Evolutionary conservation across 1,140 invertebrate genomes (phyloP).

Genomic region (Drosophila lacertosa): DNA sequence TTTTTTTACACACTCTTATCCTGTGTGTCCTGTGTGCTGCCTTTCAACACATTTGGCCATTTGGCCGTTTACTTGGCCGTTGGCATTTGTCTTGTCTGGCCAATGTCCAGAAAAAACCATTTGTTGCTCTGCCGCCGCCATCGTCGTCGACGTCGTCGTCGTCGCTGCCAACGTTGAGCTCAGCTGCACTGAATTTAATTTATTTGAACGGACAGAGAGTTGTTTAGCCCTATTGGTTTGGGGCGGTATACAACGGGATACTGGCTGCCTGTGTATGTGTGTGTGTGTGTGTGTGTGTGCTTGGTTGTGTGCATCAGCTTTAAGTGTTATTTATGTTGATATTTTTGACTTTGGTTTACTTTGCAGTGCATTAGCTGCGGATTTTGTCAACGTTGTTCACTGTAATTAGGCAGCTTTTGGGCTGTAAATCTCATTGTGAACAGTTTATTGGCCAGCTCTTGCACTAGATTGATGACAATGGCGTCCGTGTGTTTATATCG

Average conservation of each 20-base stretch:
- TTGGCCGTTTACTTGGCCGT: slow-evolving; percentile 59
- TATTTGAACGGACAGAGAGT: slow-evolving; percentile 62
- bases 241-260: background rate
- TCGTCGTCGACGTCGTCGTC: slow-evolving; percentile 10
- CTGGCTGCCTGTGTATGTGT: background rate
- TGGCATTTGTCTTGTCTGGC: slow-evolving; percentile 80
- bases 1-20: slow-evolving; percentile 13
- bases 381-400: slow-evolving; percentile 52
- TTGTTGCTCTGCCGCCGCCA: slow-evolving; percentile 61
- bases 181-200: slow-evolving; percentile 78
- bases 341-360: slow-evolving; percentile 78
- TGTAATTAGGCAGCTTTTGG: slow-evolving; percentile 74
- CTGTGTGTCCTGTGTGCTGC: slow-evolving; percentile 26
- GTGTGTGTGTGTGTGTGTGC: slow-evolving; percentile 5
- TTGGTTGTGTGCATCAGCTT: slow-evolving; percentile 26
- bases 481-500: background rate
- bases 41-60: slow-evolving; percentile 78
- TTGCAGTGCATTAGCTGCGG: slow-evolving; percentile 70
- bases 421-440: slow-evolving; percentile 45
- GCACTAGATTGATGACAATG: slow-evolving; percentile 37
- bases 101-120: slow-evolving; percentile 71
- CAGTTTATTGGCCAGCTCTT: slow-evolving; percentile 40
- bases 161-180: slow-evolving; percentile 38
- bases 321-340: slow-evolving; percentile 79
- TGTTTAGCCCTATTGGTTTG: slow-evolving; percentile 12